Evolutionary conservation across 2,113 vertebrate species (phyloP).

Genomic region (Cyanoderma ruficeps): DNA sequence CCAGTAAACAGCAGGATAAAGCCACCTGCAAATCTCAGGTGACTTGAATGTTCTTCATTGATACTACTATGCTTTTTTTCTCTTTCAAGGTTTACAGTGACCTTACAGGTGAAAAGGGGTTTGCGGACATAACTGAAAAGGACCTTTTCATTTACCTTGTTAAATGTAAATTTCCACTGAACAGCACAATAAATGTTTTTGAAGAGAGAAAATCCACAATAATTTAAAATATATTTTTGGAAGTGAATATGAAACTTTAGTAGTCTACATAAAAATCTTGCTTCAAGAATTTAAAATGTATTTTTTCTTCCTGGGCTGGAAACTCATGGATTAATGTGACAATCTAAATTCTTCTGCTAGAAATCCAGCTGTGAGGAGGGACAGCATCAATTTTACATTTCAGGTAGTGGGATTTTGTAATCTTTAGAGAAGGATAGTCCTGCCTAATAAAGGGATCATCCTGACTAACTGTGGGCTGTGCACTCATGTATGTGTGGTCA

Average conservation of each 20-base stretch:
- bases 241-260: constrained; percentile 25
- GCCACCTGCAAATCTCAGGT: background rate
- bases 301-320: background rate
- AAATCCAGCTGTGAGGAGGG: background rate
- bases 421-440: background rate
- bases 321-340: background rate
- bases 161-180: constrained; percentile 18
- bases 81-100: background rate
- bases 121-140: background rate
- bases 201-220: background rate
- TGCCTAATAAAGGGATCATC: background rate
- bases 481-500: background rate
- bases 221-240: background rate
- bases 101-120: background rate
- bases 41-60: background rate
- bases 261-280: background rate
- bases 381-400: background rate
- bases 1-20: background rate
- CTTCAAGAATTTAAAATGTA: constrained; percentile 4
- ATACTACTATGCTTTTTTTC: background rate
- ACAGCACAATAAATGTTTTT: background rate
- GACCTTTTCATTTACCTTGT: background rate
- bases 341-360: background rate
- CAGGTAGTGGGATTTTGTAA: background rate
- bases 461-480: background rate